Percentiles rank a stretch among this genome's conserved stretches.
phyloP scores from a whole-genome alignment of 23 tunicate genomes.

The Styela clava region DNA sequence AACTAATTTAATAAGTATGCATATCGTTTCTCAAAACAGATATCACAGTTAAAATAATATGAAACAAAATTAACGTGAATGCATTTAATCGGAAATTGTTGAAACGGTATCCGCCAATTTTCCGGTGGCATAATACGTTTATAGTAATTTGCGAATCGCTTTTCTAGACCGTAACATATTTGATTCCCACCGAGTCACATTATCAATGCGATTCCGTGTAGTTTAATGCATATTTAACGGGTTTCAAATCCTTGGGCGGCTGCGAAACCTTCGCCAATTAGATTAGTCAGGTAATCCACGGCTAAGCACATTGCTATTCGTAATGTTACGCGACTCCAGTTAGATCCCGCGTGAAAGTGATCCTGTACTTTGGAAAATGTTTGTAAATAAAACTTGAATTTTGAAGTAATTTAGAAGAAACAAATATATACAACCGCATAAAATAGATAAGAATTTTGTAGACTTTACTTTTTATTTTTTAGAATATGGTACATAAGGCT shows the following conservation, averaged over 20 bases:
- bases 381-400: no score
- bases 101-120: neutral
- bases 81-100: neutral
- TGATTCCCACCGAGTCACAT: constrained; percentile 22
- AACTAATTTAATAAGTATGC: no score
- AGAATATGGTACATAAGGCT: no score
- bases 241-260: constrained; percentile 7
- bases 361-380: neutral
- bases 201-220: neutral
- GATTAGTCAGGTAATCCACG: constrained; percentile 18
- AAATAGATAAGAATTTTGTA: no score
- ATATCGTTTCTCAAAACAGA: no score
- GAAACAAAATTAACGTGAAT: no score
- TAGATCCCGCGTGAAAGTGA: neutral
- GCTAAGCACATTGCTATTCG: constrained; percentile 7
- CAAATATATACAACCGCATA: no score
- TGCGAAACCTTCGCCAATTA: constrained; percentile 11
- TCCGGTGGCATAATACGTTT: constrained; percentile 19
- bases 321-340: constrained; percentile 1
- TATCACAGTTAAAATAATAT: no score
- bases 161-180: constrained; percentile 7
- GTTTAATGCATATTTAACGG: constrained; percentile 1
- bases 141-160: neutral
- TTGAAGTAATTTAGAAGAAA: no score
- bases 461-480: no score